Evolutionary conservation across 2,113 vertebrate genomes (phyloP), one percentile per base, ranked within the genome.

Genomic region (Fregetta grallaria): DNA sequence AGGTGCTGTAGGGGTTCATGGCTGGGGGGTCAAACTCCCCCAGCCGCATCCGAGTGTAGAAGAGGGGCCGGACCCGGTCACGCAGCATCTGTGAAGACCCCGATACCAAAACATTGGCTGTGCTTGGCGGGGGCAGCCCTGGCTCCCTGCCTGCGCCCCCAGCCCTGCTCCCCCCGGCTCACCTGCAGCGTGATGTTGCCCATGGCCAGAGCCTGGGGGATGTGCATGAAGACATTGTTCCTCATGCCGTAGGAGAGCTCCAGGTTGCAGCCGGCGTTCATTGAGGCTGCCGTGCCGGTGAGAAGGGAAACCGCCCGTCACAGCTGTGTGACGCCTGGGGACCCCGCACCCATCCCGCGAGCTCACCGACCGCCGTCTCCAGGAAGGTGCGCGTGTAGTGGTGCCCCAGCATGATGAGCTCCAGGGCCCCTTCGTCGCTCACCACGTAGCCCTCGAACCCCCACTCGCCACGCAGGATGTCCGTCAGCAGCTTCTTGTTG

Each of bases 381-480:
- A 97, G 75, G 68, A 97, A 97, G 92, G 65, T 97, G 40, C 4
- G 92, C 0, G 98, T 98, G 87, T 97, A 98, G 40, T 7, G 82
- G 42, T 98, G 98, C 17, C 86, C 94, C 13, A 87, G 19, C 95
- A 97, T 92, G 73, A 98, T 97, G 89, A 97, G 94, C 90, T 98
- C 98, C 89, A 98, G 68, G 8, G 98, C 98, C 8, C 86, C 98
- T 72, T 98, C 97, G 0, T 98, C 98, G 40, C 98, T 98, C 84
- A 98, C 98, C 66, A 98, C 98, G 3, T 97, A 98, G 23, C 98
- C 98, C 45, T 97, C 18, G 10, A 98, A 98, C 1, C 98, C 98
- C 98, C 98, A 98, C 74, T 98, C 97, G 2, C 53, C 56, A 3
- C 98, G 97, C 68, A 98, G 85, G 86, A 98, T 96, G n/a, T 97